These are phyloP conservation scores for Nothobranchius furzeri DNA, from an alignment of 2,113 vertebrate genomes.

Conservation along the genomic window DNA sequence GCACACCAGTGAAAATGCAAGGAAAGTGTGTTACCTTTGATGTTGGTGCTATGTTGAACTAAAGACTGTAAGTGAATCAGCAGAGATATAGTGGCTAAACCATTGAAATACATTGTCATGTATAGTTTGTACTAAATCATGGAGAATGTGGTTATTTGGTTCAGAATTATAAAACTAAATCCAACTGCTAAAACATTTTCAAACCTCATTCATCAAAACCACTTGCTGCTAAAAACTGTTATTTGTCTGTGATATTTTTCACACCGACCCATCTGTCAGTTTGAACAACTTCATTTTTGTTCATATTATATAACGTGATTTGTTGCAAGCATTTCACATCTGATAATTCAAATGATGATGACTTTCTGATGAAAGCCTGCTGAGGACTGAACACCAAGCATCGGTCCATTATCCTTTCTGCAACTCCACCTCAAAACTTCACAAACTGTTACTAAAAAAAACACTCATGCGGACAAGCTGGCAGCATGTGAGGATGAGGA, in stretches of 20 bases:
- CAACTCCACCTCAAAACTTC: conserved; percentile 72
- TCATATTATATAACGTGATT: conserved; percentile 34
- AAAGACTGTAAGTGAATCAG: too few species aligned
- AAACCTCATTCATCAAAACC: conserved; percentile 16
- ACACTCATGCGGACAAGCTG: conserved; percentile 73
- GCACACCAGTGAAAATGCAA: too few species aligned
- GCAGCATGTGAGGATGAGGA: conserved; percentile 70
- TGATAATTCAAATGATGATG: conserved; percentile 38
- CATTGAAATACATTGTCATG: background rate
- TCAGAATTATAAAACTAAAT: background rate
- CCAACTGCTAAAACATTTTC: background rate
- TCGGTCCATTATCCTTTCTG: conserved; percentile 58
- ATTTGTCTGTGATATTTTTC: conserved; percentile 27
- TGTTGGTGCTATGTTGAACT: too few species aligned
- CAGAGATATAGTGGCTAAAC: too few species aligned
- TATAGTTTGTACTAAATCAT: background rate
- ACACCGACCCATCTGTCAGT: conserved; percentile 11
- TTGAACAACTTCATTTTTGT: conserved; percentile 42
- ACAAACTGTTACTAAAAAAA: conserved; percentile 68
- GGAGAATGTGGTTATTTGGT: background rate
- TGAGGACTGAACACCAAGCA: conserved; percentile 41
- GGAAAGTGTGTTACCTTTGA: too few species aligned
- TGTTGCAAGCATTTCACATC: conserved; percentile 27
- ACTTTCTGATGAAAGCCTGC: conserved; percentile 46
- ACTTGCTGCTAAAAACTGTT: conserved; percentile 4